Evolutionary conservation across 2,113 vertebrate genomes (phyloP).

Genomic region (Lucifuga dentata): DNA sequence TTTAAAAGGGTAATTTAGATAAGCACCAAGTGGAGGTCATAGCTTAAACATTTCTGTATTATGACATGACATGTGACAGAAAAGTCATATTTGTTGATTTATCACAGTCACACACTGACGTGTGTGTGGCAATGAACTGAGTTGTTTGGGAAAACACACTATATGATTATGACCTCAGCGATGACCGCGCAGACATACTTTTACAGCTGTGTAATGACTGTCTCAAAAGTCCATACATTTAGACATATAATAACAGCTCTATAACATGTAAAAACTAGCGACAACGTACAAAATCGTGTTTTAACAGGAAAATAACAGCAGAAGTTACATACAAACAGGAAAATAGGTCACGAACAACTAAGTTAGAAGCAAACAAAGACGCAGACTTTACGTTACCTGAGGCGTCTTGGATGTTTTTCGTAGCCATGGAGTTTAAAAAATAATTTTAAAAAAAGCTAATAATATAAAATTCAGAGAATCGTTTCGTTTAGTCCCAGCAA

Average conservation of each 20-base stretch:
- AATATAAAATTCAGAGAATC: neutral
- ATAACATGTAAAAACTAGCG: neutral
- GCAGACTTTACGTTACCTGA: conserved; percentile 43
- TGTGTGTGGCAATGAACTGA: neutral
- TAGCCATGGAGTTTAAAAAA: conserved; percentile 48
- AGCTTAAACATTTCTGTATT: too few species aligned
- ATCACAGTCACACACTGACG: neutral
- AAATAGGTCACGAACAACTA: too few species aligned
- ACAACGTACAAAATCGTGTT: neutral
- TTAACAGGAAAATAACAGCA: neutral
- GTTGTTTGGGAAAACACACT: neutral
- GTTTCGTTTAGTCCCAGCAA: too few species aligned
- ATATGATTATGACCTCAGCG: neutral
- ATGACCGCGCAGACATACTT: neutral
- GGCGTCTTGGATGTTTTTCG: conserved; percentile 6
- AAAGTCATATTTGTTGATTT: neutral
- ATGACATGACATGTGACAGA: too few species aligned
- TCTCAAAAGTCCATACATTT: neutral
- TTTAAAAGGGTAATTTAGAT: too few species aligned
- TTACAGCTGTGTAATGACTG: neutral
- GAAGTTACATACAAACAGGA: neutral
- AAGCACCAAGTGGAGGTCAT: too few species aligned
- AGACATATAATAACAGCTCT: neutral
- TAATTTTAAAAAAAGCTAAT: conserved; percentile 7
- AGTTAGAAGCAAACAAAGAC: neutral